Base-by-base conservation (phyloP, 2,797 vertebrate species). In the Sorex maritimensis region DNA sequence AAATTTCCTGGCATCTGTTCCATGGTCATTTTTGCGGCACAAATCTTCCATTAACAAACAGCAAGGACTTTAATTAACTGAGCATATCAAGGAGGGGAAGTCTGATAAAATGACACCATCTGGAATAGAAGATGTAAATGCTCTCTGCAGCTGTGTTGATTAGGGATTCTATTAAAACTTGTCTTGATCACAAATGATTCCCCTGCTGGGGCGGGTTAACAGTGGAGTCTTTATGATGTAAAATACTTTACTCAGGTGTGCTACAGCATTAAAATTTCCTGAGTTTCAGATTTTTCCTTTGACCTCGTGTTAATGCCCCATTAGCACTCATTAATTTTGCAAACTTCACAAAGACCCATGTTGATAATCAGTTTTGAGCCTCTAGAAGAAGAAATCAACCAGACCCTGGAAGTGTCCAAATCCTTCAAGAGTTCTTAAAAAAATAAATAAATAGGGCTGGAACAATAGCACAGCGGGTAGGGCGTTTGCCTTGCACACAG, bases 61-160 rank as follows among this genome's bases (percentile, higher is more conserved):
- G 93, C 95, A 86, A 94, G 28, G 68, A 21, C 88, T 95, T 98
- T 97, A 97, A 98, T 97, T 97, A 97, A 97, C 95, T 49, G 86
- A 96, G 81, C 88, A 90, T 81, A 92, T 5, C 82, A 88, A 94
- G 74, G 28, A 82, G 38, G 67, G 49, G 90, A 94, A 95, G 67
- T 96, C 95, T 77, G 72, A 96, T 96, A 93, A 93, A 95, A 91
- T 93, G 0, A 0, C 92, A 95, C 97, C 96, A 96, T 96, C 96
- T 97, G 97, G 65, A 83, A 88, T 71, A 86, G 69, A 94, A 26
- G 83, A 80, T 88, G 84, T 95, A 91, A 92, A 8, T 84, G 74
- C 49, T 90, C 58, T 94, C 28, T 2, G 41, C 79, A 74, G 41
- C 34, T 93, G 49, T 91, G 86, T 72, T 90, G 74, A 90, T 91